These are phyloP conservation scores for Neomorphus geoffroyi DNA, from an alignment of 2,797 vertebrate species.

Conservation along the genomic window DNA sequence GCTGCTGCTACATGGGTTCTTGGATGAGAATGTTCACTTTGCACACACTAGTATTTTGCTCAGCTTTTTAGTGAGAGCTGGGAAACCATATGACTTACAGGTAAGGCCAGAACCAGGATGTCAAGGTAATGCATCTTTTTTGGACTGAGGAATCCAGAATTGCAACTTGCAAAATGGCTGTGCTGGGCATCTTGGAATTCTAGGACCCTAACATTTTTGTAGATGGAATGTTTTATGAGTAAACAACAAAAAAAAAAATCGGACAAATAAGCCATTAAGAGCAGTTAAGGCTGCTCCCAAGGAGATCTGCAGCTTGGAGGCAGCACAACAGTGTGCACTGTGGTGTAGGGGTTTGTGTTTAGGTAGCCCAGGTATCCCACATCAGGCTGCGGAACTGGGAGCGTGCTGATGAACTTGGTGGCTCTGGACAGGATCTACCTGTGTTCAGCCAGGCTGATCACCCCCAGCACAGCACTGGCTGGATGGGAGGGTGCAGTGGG, in stretches of 20 bases:
- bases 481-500: not conserved
- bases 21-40: conserved; percentile 87
- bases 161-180: not conserved
- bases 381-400: not conserved
- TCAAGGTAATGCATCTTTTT: not conserved
- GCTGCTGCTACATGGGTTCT: conserved; percentile 82
- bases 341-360: not conserved
- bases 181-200: not conserved
- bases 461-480: not conserved
- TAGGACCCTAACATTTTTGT: not conserved
- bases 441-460: not conserved
- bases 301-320: not conserved
- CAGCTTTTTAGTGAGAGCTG: conserved; percentile 84
- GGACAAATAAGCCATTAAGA: not conserved
- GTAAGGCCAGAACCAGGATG: conserved; percentile 55
- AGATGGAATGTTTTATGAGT: not conserved
- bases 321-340: not conserved
- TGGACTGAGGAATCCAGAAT: not conserved
- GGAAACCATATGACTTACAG: conserved; percentile 84
- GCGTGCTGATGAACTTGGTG: rapidly evolving
- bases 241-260: not conserved
- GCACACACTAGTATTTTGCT: conserved; percentile 85
- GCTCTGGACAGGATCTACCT: not conserved
- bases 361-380: not conserved
- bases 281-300: not conserved